phyloP scores from a whole-genome alignment of 2,113 vertebrate genomes.

The Picathartes gymnocephalus region DNA sequence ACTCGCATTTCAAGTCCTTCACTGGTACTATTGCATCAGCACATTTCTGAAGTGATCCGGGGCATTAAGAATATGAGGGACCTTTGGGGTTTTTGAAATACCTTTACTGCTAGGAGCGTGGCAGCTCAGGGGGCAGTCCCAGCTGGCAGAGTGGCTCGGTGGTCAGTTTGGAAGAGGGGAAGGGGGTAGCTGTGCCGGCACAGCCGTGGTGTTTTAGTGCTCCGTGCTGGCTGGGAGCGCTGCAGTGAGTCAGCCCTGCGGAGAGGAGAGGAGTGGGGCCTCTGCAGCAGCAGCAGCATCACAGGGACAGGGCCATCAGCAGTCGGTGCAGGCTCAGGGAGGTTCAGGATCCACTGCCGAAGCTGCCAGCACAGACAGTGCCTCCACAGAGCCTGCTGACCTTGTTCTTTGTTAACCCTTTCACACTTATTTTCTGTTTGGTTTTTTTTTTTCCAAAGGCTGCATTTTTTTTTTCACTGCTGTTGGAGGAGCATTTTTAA shows the following conservation, averaged over 20 bases:
- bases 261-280: background rate
- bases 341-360: background rate
- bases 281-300: background rate
- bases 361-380: background rate
- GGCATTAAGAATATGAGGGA: background rate
- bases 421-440: background rate
- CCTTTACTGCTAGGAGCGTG: background rate
- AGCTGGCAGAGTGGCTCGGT: background rate
- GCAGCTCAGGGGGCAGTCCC: background rate
- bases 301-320: background rate
- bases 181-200: background rate
- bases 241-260: slow-evolving; percentile 60
- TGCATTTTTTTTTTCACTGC: background rate
- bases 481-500: background rate
- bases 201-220: background rate
- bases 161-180: background rate
- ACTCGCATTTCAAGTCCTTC: background rate
- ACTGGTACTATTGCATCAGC: background rate
- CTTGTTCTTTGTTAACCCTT: background rate
- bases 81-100: background rate
- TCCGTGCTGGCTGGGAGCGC: background rate
- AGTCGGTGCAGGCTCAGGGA: fast-evolving
- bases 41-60: background rate
- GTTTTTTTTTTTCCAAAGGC: background rate
- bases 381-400: background rate